Conservation (phyloP, 2,888 invertebrate species). For the Desoria tigrina region DNA sequence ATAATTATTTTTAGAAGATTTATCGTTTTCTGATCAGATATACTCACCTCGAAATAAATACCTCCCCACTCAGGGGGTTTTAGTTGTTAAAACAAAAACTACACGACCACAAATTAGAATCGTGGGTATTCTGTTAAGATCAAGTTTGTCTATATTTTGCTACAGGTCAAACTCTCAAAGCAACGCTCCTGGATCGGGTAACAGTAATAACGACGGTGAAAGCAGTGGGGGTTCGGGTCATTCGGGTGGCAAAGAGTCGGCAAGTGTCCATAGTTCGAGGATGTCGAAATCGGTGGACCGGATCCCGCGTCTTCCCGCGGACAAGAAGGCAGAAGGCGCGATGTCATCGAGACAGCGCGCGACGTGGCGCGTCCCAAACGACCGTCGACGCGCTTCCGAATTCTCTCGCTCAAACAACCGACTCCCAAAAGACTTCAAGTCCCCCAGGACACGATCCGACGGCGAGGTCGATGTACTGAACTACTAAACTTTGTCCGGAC, state of each 20-base stretch:
- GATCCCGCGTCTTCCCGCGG: conserved; percentile 49
- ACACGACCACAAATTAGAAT: no score
- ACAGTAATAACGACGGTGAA: conserved; percentile 28
- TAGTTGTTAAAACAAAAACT: no score
- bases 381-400: conserved; percentile 32
- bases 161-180: conserved; percentile 53
- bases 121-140: no score
- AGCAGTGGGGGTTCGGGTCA: background rate
- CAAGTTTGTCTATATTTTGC: no score
- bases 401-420: conserved; percentile 30
- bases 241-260: background rate
- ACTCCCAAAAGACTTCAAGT: conserved; percentile 27
- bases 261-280: conserved; percentile 18
- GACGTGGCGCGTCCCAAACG: conserved; percentile 50
- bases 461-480: conserved; percentile 52
- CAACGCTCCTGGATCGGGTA: conserved; percentile 48
- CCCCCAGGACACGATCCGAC: conserved; percentile 47
- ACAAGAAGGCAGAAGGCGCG: conserved; percentile 39
- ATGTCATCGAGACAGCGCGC: conserved; percentile 42
- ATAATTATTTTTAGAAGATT: no score
- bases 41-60: no score
- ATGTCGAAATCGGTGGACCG: conserved; percentile 48
- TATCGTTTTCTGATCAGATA: no score
- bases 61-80: no score
- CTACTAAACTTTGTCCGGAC: no score